Percentiles rank a stretch among this genome's conserved stretches.
Conservation (phyloP, 92 coral and sea anemone species). For the Diadumene lineata region DNA sequence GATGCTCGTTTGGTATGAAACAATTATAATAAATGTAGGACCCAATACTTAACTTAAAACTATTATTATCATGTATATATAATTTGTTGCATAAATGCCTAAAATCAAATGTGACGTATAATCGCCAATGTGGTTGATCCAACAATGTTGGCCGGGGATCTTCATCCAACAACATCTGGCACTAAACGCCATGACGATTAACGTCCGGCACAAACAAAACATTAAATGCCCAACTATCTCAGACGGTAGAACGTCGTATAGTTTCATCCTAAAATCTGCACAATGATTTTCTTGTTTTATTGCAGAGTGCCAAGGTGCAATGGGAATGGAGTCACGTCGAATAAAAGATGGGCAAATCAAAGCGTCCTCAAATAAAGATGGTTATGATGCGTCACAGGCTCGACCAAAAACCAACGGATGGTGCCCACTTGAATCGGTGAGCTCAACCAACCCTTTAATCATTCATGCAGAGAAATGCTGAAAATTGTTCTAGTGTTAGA, state of each 20-base stretch:
- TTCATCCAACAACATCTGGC: too few relatives aligned
- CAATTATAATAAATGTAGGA: not conserved
- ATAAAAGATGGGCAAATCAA: slow-evolving; percentile 34
- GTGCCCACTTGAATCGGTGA: slow-evolving; percentile 42
- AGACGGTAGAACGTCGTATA: too few relatives aligned
- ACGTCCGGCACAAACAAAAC: too few relatives aligned
- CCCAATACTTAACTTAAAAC: too few relatives aligned
- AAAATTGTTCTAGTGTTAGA: too few relatives aligned
- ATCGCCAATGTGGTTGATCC: not conserved
- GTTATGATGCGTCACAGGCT: slow-evolving; percentile 30
- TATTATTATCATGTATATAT: not conserved
- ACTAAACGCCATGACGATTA: too few relatives aligned
- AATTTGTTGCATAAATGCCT: too few relatives aligned
- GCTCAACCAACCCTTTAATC: not conserved
- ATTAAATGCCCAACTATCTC: too few relatives aligned
- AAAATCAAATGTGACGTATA: not conserved
- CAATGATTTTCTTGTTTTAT: not conserved
- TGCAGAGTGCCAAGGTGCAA: slow-evolving; percentile 57
- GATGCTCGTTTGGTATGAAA: slow-evolving; percentile 73
- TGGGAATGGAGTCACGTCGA: slow-evolving; percentile 50
- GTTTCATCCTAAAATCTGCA: too few relatives aligned
- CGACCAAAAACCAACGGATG: slow-evolving; percentile 50
- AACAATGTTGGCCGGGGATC: too few relatives aligned
- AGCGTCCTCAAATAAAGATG: slow-evolving; percentile 42
- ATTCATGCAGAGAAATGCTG: not conserved